Base-by-base conservation (phyloP, 2,888 invertebrate genomes). In the Cancer borealis region DNA sequence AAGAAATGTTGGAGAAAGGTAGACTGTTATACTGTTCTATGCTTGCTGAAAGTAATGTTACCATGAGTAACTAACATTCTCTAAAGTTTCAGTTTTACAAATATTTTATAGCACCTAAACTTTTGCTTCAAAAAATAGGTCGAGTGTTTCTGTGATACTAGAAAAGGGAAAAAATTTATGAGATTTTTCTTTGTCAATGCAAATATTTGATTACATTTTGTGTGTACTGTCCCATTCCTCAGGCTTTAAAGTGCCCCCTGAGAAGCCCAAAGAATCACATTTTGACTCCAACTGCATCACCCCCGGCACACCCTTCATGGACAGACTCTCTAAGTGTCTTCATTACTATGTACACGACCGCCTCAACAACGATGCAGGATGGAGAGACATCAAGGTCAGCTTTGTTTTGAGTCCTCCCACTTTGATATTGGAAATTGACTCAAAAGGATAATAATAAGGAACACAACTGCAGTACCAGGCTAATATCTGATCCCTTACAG, bases 251-350 rank as follows among this genome's bases (percentile, higher is more conserved):
- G 96, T 99, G 92, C 99, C 99, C 0, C 98, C 98, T 0, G 98
- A 98, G 96, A 99, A 99, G 97, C 97, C 98, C 0, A 98, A 98
- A 96, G 98, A 98, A 96, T 98, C 98, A 87, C 99, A 99, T 97
- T 99, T 99, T 96, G 99, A 99, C 97, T 99, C 99, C 93, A 99
- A 99, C 97, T 99, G 99, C 96, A 99, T 99, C 96, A 99, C 99
- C 0, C 99, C 99, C 0, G 97, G 96, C 47, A 96, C 96, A 8
- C 96, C 96, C 6, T 96, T 96, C 94, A 96, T 96, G 96, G 96
- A 96, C 88, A 93, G 96, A 14, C 97, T 99, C 94, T 99, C 97
- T 8, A 96, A 97, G 94, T 97, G 97, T 97, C 98, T 97, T 97
- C 98, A 96, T 97, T 99, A 98, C 96, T 99, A 99, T 96, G 97